Evolutionary conservation across 1,140 invertebrate genomes (phyloP), one percentile per base, ranked within the genome.

Genomic region (Drosophila ficusphila): DNA sequence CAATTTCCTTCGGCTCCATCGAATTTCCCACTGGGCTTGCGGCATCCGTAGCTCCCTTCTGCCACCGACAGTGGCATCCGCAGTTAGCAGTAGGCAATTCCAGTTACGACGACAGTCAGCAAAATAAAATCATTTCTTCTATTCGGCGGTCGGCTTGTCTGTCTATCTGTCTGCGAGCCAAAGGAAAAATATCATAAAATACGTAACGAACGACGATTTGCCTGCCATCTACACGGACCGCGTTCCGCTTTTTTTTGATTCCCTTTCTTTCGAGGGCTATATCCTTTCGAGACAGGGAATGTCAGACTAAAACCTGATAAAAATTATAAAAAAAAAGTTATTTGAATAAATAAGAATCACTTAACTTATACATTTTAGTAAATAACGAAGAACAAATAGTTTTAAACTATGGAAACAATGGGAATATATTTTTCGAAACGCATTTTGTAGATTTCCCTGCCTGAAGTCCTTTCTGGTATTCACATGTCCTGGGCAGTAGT

Each of bases 31-130:
- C 52, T 51, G 71, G 81, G 71, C 31, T 36, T 34, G 25, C 18
- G 27, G 29, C 31, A n/a, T 31, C 56, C 29, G 12, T 19, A 11
- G 7, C 23, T 14, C 5, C 12, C 19, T 19, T 25, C 47, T 71
- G 38, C 57, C 12, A 16, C 8, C 46, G 36, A 57, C 71, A 65
- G 58, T 56, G 14, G 58, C 70, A 74, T 74, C 70, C 69, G 70
- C 49, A 53, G 52, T 70, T 54, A 52, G 56, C 69, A 79, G 69
- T 79, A 79, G 76, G 81, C 81, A 85, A 86, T 85, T 85, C 67
- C 58, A 69, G 81, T 86, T 74, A 81, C 81, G 72, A 81, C 82
- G 81, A 77, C 82, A 81, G 81, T 85, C 81, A 85, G 81, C 81
- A 85, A 65, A 85, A 85, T 85, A 69, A 86, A 85, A 85, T 85